These are phyloP conservation scores for Brachyistius frenatus DNA, from an alignment of 2,113 vertebrate species.

Conservation along the genomic window DNA sequence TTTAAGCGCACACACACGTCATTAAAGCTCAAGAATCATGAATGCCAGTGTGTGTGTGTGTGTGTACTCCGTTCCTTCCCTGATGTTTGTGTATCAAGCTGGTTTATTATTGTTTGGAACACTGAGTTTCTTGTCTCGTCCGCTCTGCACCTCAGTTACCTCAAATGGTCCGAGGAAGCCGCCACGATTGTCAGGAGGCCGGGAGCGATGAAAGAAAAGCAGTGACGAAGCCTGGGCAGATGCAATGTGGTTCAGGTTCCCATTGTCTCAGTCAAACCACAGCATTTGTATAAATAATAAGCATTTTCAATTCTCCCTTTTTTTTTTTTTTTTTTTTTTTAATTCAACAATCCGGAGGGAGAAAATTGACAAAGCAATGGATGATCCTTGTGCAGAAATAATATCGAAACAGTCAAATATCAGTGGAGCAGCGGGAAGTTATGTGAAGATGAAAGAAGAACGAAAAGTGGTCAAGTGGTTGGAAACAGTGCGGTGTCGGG, in stretches of 20 bases:
- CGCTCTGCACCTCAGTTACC: constrained; percentile 10
- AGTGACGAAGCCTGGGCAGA: background rate
- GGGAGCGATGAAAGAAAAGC: constrained; percentile 21
- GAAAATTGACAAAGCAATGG: background rate
- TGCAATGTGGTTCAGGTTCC: background rate
- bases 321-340: background rate
- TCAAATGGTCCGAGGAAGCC: constrained; percentile 28
- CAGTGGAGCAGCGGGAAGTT: background rate
- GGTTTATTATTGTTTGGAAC: background rate
- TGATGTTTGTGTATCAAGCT: no score
- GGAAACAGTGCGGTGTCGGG: constrained; percentile 23
- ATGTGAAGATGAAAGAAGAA: constrained; percentile 18
- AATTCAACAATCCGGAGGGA: background rate
- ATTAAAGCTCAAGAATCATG: no score
- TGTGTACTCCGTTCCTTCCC: no score
- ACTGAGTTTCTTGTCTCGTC: background rate
- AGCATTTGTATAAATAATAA: background rate
- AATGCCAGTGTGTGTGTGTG: no score
- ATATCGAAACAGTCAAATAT: background rate
- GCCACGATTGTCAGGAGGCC: constrained; percentile 3
- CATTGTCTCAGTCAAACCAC: constrained; percentile 1
- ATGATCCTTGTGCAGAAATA: background rate
- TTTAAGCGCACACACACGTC: no score
- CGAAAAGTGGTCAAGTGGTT: constrained; percentile 9
- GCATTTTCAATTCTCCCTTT: no score